These are phyloP conservation scores for Atta cephalotes DNA, from an alignment of 1,140 invertebrate genomes.

Conservation along the genomic window DNA sequence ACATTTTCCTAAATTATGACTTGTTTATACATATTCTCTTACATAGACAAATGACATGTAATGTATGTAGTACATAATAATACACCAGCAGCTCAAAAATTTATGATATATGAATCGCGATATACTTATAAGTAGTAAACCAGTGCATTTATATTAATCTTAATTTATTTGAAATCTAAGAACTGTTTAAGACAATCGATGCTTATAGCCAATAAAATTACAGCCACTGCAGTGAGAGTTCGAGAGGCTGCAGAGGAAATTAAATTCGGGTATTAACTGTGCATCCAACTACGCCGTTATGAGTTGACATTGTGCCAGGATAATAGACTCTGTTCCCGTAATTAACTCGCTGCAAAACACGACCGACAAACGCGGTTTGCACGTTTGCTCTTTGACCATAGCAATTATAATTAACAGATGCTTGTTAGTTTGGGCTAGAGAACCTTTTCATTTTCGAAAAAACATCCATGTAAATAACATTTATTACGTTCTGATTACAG, in stretches of 20 bases:
- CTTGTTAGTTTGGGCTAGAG: constrained; percentile 48
- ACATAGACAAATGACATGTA: not conserved
- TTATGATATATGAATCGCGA: not conserved
- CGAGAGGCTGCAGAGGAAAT: constrained; percentile 61
- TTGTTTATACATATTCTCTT: not conserved
- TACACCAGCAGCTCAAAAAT: not conserved
- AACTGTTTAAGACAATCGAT: constrained; percentile 60
- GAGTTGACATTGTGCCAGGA: constrained; percentile 72
- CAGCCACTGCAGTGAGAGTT: constrained; percentile 21
- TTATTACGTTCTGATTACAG: constrained; percentile 48
- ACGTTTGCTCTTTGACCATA: constrained; percentile 68
- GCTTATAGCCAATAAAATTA: constrained; percentile 61
- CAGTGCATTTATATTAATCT: not conserved
- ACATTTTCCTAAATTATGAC: constrained; percentile 29
- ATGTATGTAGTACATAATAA: not conserved
- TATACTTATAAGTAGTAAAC: not conserved
- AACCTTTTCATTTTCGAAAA: constrained; percentile 63
- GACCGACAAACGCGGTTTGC: constrained; percentile 66
- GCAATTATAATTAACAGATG: constrained; percentile 75
- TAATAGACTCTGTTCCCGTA: constrained; percentile 74
- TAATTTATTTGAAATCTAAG: constrained; percentile 18
- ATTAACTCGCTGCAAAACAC: constrained; percentile 77
- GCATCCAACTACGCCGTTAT: constrained; percentile 66
- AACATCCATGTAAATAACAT: constrained; percentile 39
- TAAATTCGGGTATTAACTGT: constrained; percentile 75